Conservation (phyloP, 2,113 vertebrate species). For the Paradisaea rubra region DNA sequence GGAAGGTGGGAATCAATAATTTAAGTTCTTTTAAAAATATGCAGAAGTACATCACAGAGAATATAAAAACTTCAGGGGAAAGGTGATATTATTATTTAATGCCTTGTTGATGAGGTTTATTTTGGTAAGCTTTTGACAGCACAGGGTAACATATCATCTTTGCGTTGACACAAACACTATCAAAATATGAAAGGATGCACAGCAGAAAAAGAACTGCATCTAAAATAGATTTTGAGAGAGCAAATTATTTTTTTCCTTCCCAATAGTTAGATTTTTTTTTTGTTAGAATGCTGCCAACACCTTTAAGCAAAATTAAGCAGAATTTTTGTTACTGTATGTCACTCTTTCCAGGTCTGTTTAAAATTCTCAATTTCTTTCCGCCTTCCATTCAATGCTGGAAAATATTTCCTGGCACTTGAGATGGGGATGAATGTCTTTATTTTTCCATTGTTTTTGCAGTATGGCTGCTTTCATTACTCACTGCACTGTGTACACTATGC, state of each 20-base stretch:
- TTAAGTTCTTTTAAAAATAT: conserved; percentile 59
- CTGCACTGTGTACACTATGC: neutral
- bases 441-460: neutral
- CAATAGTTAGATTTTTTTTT: neutral
- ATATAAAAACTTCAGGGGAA: conserved; percentile 55
- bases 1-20: conserved; percentile 56
- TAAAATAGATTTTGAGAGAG: conserved; percentile 26
- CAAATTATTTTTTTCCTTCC: neutral
- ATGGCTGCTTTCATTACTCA: conserved; percentile 36
- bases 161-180: conserved; percentile 40
- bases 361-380: neutral
- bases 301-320: conserved; percentile 34
- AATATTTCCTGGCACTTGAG: neutral
- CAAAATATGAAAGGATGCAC: conserved; percentile 30
- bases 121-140: conserved; percentile 61
- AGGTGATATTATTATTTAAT: conserved; percentile 65
- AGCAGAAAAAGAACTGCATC: conserved; percentile 16
- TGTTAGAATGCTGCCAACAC: conserved; percentile 31
- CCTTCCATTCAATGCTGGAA: neutral
- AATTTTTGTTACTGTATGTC: neutral
- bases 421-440: neutral
- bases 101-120: conserved; percentile 60
- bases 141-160: conserved; percentile 52
- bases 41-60: conserved; percentile 57
- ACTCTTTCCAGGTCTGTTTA: conserved; percentile 23